Conservation (phyloP, 1,140 invertebrate genomes). For the Plutomurus gul region DNA sequence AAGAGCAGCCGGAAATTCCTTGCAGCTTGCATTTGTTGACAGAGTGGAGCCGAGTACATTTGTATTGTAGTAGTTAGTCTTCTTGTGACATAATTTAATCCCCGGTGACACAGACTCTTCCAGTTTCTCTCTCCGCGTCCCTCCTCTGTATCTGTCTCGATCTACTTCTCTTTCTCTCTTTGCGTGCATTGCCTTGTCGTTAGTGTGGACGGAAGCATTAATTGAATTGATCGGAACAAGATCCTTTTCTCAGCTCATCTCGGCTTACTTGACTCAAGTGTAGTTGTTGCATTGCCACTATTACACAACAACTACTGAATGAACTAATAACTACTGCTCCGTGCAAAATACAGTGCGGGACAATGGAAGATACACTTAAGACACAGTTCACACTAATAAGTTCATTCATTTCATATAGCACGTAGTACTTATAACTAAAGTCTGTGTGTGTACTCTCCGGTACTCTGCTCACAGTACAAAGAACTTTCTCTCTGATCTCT, state of each 20-base stretch:
- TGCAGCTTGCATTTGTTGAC: too few relatives aligned
- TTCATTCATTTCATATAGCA: too few relatives aligned
- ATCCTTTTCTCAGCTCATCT: slow-evolving; percentile 20
- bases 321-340: neutral
- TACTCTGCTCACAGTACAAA: too few relatives aligned
- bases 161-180: neutral
- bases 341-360: neutral
- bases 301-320: neutral
- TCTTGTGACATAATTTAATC: slow-evolving; percentile 27
- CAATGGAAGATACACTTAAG: too few relatives aligned
- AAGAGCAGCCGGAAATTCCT: too few relatives aligned
- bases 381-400: too few relatives aligned
- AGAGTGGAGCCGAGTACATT: slow-evolving; percentile 1
- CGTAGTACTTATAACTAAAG: too few relatives aligned
- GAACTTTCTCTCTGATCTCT: too few relatives aligned
- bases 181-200: neutral
- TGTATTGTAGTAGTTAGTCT: slow-evolving; percentile 21
- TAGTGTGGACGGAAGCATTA: neutral
- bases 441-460: too few relatives aligned
- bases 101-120: slow-evolving; percentile 7
- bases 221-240: slow-evolving; percentile 26
- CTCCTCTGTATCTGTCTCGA: neutral
- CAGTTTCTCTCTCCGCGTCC: neutral
- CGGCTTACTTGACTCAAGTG: neutral
- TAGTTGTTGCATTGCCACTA: neutral